These are phyloP conservation scores for Athene noctua DNA, from an alignment of 2,113 vertebrate species.

Conservation along the genomic window DNA sequence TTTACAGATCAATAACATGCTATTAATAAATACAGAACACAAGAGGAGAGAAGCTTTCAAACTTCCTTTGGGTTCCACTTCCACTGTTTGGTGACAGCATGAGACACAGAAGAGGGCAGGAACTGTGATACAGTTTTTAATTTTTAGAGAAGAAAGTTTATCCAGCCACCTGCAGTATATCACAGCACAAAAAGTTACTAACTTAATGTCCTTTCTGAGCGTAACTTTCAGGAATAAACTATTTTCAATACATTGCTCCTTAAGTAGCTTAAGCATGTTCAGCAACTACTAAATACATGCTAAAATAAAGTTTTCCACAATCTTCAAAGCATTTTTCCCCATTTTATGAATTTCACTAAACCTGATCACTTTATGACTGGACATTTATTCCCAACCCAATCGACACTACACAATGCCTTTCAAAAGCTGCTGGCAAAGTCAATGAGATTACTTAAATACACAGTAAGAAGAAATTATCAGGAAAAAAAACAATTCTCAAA, in stretches of 20 bases:
- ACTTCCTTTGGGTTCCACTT: not conserved
- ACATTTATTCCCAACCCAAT: not conserved
- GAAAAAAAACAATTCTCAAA: not conserved
- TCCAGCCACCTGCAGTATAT: not conserved
- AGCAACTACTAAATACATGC: not conserved
- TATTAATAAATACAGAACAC: not conserved
- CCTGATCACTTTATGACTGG: not conserved
- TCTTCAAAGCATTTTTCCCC: not conserved
- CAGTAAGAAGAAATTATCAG: not conserved
- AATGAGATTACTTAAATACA: not conserved
- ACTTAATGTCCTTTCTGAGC: not conserved
- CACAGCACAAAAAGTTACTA: not conserved
- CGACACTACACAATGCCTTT: not conserved
- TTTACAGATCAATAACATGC: not conserved
- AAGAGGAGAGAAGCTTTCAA: not conserved
- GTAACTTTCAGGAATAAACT: not conserved
- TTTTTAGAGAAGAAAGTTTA: not conserved
- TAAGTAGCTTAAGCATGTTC: not conserved
- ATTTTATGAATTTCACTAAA: not conserved
- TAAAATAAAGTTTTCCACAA: not conserved
- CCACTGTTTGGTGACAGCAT: not conserved
- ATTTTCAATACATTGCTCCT: not conserved
- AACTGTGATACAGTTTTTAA: not conserved
- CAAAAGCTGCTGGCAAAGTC: not conserved
- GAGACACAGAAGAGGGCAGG: not conserved